Base-by-base conservation (phyloP, 2,888 invertebrate genomes). In the Ornithoptera priamus region DNA sequence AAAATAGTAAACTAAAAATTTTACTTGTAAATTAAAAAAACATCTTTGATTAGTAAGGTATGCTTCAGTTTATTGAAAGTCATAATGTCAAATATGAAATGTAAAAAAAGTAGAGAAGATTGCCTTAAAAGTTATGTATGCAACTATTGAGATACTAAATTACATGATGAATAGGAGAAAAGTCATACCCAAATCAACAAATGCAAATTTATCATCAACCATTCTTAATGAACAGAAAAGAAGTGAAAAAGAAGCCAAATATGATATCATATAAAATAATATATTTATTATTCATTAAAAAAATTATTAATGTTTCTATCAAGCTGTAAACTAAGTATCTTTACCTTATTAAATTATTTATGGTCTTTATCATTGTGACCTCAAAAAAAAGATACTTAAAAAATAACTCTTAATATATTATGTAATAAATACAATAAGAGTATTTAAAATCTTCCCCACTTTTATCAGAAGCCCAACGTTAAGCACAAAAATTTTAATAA, bases 301-400 rank as follows among this genome's bases (percentile, higher is more conserved):
- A n/a, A n/a, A 18, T 6, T 53, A n/a, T 8, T 5, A 12, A n/a
- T 53, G 18, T 12, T 0, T 2, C 15, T 46, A 46, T 46, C 1
- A 46, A 46, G 4, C 46, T 46, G 15, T 42, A 42, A 42, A 12
- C 12, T 15, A 46, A 46, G 75, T 72, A 72, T 74, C 71, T 72
- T 73, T 74, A 74, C 73, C 72, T 71, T 72, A 73, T 72, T 75
- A 73, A 72, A 69, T 61, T 60, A 53, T 53, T 53, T 46, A 46
- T 18, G 2, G 42, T 62, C 71, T 75, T 79, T 80, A 80, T 80
- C 80, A 77, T 62, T 42, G 50, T 81, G 77, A 82, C 78, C 80
- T 76, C 75, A 77, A 78, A 76, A 73, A 15, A 67, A 20, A 60
- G 65, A 67, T 30, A 58, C 22, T 22, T 22, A 12, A 58, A 58